Evolutionary conservation across 2,888 invertebrate genomes (phyloP), one percentile per base, ranked within the genome.

Genomic region (Zaprionus bogoriensis): DNA sequence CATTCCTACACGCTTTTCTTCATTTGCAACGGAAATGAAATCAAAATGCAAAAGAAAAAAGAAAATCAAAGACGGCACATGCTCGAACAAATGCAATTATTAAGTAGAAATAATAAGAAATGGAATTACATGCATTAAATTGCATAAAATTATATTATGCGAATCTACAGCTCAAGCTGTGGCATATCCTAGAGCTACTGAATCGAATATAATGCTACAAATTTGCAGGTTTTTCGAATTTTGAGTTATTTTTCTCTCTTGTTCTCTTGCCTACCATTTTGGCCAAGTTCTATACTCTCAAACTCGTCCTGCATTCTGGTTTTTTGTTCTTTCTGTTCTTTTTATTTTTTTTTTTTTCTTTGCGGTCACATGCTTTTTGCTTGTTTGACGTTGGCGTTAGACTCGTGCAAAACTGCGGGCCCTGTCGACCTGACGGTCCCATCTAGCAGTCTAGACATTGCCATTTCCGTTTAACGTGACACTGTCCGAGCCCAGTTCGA

Each of bases 401-500:
- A 9, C 25, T n/a, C 3, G 5, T 2, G 4, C 44, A 45, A 45
- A 28, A 38, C 20, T 55, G 57, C 57, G 46, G 60, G 65, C n/a
- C 46, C 47, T 22, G 20, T 53, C 57, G 39, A n/a, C n/a, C n/a
- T n/a, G n/a, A n/a, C n/a, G 48, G 32, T 50, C 63, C 67, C 61
- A 55, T 74, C 78, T 63, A 36, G 68, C 69, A 73, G 78, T 80
- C 80, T 82, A 81, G 80, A 81, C 80, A 74, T 77, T 74, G 79
- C 84, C 82, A 82, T 82, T 84, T 83, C 82, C 82, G 81, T 69
- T 84, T 73, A 82, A 83, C 81, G 83, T 82, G 80, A 82, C 67
- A 36, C 14, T 17, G 67, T 58, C 61, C 74, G 39, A 36, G 6
- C 32, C n/a, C 27, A n/a, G n/a, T n/a, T 32, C 32, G 32, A 12